Conservation (phyloP, 2,888 invertebrate species). For the Eupithecia vulgata region DNA sequence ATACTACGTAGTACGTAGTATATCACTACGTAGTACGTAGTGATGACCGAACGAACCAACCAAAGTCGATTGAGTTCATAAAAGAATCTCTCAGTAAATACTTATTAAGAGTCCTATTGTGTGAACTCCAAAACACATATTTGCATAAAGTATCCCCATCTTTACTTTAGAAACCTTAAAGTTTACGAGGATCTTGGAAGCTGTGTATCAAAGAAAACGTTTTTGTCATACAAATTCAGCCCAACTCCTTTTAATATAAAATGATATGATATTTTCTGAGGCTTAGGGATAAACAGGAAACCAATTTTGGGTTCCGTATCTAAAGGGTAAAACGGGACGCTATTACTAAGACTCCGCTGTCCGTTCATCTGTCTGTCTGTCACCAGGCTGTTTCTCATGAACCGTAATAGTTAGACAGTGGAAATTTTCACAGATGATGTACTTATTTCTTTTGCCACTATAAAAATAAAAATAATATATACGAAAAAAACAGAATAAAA, state of each 20-base stretch:
- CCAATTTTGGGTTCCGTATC: too few species aligned
- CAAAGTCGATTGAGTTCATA: neutral
- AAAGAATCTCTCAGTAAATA: slow-evolving; percentile 12
- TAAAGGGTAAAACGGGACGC: too few species aligned
- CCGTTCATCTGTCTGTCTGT: too few species aligned
- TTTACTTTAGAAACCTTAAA: slow-evolving; percentile 29
- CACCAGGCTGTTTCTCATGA: too few species aligned
- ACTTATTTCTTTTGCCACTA: too few species aligned
- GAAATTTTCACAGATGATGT: too few species aligned
- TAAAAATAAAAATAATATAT: too few species aligned
- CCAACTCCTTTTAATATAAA: slow-evolving; percentile 41
- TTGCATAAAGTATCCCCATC: slow-evolving; percentile 29
- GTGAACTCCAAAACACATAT: slow-evolving; percentile 29
- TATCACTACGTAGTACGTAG: too few species aligned
- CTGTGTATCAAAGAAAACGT: slow-evolving; percentile 31
- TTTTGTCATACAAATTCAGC: slow-evolving; percentile 48
- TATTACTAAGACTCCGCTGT: too few species aligned
- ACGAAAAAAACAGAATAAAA: too few species aligned
- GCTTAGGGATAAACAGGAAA: slow-evolving; percentile 42
- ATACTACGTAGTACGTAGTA: too few species aligned
- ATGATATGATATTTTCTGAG: slow-evolving; percentile 36
- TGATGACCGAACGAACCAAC: neutral
- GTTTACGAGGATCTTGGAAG: slow-evolving; percentile 34
- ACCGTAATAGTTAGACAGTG: too few species aligned
- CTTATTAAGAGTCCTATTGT: slow-evolving; percentile 26